phyloP scores from a whole-genome alignment of 1,140 invertebrate genomes.

The Ostrea denselamellosa region DNA sequence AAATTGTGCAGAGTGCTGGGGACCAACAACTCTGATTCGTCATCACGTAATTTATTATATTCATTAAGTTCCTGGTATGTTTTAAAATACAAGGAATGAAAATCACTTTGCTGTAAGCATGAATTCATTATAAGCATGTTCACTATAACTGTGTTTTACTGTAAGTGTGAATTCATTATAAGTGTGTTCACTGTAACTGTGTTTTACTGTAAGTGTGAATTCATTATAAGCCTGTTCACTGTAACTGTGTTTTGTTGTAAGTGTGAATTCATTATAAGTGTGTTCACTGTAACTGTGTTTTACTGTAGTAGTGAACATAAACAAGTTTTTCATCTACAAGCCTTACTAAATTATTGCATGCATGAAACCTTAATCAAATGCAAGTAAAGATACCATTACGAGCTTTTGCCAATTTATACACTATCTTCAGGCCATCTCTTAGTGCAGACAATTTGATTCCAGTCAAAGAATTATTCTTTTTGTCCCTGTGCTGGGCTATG shows the following conservation, averaged over 20 bases:
- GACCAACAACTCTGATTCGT: neutral
- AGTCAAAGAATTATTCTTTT: conserved; percentile 66
- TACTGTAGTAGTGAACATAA: neutral
- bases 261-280: neutral
- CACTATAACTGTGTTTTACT: neutral
- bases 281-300: neutral
- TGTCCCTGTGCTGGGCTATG: conserved; percentile 75
- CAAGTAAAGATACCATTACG: conserved; percentile 63
- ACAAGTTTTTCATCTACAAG: neutral
- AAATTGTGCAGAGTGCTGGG: neutral
- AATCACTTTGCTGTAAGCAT: neutral
- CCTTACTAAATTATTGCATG: too few relatives aligned
- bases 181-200: neutral
- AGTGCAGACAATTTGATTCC: conserved; percentile 75
- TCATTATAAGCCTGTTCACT: neutral
- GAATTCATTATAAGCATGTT: neutral
- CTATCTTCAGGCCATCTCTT: conserved; percentile 65
- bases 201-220: neutral
- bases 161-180: neutral
- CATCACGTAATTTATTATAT: neutral
- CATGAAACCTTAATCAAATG: neutral
- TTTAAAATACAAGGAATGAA: neutral
- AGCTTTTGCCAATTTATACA: conserved; percentile 66
- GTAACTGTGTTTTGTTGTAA: neutral
- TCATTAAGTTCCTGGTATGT: neutral